Percentiles rank a stretch among this genome's conserved stretches.
Conservation (phyloP, 2,888 invertebrate genomes). For the Marasmarcha lunaedactyla region DNA sequence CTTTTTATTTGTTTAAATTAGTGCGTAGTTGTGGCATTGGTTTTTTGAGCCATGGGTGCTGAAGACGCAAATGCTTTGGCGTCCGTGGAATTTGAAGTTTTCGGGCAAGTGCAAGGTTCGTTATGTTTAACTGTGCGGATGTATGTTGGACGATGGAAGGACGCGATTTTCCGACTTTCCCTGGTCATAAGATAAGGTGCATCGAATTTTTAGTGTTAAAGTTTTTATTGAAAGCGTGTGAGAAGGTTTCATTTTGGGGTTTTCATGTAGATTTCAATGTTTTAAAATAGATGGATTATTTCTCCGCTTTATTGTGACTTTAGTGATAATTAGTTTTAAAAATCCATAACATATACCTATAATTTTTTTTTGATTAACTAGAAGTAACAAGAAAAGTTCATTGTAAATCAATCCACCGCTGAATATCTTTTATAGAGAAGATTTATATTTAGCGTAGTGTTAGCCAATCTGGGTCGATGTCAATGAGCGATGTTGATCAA, state of each 20-base stretch:
- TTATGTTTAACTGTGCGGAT: slow-evolving; percentile 6
- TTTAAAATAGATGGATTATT: too few relatives aligned
- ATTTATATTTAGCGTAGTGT: not conserved
- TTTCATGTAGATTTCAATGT: too few relatives aligned
- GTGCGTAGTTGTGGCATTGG: slow-evolving; percentile 6
- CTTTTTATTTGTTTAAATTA: slow-evolving; percentile 5
- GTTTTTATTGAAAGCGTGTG: too few relatives aligned
- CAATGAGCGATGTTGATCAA: slow-evolving; percentile 19
- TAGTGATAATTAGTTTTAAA: too few relatives aligned
- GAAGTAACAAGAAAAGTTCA: too few relatives aligned
- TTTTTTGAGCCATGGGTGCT: slow-evolving; percentile 57
- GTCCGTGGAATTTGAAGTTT: slow-evolving; percentile 91
- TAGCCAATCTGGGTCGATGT: slow-evolving; percentile 35
- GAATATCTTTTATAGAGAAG: too few relatives aligned
- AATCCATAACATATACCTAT: too few relatives aligned
- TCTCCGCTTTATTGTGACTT: too few relatives aligned
- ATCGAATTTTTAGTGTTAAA: not conserved
- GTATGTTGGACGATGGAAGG: not conserved
- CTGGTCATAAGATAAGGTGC: not conserved
- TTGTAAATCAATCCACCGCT: too few relatives aligned
- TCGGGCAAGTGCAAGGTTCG: slow-evolving; percentile 90
- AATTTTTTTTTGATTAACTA: too few relatives aligned
- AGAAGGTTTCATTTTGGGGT: too few relatives aligned
- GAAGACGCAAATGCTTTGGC: slow-evolving; percentile 74
- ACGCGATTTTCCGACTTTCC: not conserved